Percentiles rank a stretch among this genome's conserved stretches.
Evolutionary conservation across 2,113 vertebrate genomes (phyloP).

Genomic region (Clinocottus analis): DNA sequence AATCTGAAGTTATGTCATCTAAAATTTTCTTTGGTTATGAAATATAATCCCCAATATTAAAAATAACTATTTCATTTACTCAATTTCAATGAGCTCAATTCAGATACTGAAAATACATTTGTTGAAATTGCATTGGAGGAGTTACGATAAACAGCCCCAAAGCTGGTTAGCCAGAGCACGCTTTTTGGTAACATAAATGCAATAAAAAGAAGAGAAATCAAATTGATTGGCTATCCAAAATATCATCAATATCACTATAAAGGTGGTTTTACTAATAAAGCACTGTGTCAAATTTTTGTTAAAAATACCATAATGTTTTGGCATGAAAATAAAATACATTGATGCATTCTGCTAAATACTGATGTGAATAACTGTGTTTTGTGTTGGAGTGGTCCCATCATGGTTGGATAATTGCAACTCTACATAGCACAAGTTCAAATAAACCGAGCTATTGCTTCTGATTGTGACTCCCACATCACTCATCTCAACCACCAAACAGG

Average conservation of each 20-base stretch:
- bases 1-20: too few relatives aligned
- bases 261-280: too few relatives aligned
- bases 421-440: neutral
- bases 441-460: slow-evolving; percentile 2
- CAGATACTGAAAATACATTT: neutral
- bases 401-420: neutral
- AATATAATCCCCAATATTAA: neutral
- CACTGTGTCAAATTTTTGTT: too few relatives aligned
- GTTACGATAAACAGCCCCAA: neutral
- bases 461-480: slow-evolving; percentile 14
- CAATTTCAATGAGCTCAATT: neutral
- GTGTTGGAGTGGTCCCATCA: neutral
- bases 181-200: neutral
- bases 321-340: neutral
- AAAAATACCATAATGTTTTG: too few relatives aligned
- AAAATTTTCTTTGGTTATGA: neutral
- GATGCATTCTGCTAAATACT: neutral
- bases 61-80: neutral
- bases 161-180: neutral
- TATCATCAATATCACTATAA: too few relatives aligned
- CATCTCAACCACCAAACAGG: slow-evolving; percentile 50
- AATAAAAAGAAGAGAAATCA: neutral
- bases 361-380: neutral
- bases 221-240: neutral
- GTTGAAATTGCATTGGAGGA: neutral